phyloP scores from a whole-genome alignment of 2,797 vertebrate species.

The Intellagama lesueurii region DNA sequence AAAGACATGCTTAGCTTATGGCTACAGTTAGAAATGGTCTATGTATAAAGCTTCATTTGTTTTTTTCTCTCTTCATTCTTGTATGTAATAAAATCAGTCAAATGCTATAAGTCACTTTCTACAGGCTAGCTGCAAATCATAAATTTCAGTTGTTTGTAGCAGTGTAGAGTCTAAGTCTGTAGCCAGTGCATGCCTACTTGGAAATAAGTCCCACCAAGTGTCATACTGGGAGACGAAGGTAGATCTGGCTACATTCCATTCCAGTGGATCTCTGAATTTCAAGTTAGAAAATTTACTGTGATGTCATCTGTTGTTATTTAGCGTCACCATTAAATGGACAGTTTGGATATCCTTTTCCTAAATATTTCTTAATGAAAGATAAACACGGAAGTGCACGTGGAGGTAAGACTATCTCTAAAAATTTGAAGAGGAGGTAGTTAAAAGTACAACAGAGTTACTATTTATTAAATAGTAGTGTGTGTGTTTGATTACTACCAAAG shows the following conservation, averaged over 20 bases:
- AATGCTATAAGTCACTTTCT: too few species aligned
- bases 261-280: neutral
- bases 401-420: neutral
- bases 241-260: neutral
- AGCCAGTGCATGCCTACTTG: too few species aligned
- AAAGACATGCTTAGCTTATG: too few species aligned
- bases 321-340: neutral
- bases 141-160: too few species aligned
- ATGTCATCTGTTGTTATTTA: neutral
- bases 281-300: neutral
- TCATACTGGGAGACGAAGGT: too few species aligned
- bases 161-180: neutral
- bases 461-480: neutral
- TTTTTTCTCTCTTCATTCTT: too few species aligned
- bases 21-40: too few species aligned
- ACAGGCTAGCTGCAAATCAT: too few species aligned
- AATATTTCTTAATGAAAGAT: neutral
- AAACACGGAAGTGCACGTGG: neutral
- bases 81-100: too few species aligned
- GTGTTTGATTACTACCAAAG: slow-evolving; percentile 24
- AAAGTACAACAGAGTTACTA: neutral
- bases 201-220: too few species aligned
- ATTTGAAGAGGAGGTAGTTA: neutral
- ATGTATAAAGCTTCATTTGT: too few species aligned
- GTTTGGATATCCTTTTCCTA: neutral